These are phyloP conservation scores for Rhinopomastus cyanomelas DNA, from an alignment of 2,113 vertebrate genomes.

Conservation along the genomic window DNA sequence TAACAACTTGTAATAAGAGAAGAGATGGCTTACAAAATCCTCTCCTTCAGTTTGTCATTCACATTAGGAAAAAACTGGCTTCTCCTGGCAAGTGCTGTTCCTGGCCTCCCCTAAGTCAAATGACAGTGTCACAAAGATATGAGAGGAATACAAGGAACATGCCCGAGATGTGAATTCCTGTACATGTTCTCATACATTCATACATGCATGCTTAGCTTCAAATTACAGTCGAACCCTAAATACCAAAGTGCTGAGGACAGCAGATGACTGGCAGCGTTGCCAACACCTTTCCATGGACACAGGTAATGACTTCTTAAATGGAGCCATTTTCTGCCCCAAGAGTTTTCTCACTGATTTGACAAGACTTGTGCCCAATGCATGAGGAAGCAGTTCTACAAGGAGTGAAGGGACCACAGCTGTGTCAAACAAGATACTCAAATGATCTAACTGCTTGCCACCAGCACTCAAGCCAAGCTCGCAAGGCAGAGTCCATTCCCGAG, in stretches of 20 bases:
- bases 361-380: background rate
- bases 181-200: background rate
- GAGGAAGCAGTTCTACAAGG: background rate
- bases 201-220: background rate
- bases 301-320: background rate
- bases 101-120: background rate
- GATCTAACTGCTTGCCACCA: background rate
- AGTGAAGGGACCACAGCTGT: background rate
- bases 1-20: background rate
- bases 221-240: background rate
- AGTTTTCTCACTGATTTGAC: background rate
- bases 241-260: background rate
- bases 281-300: background rate
- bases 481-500: background rate
- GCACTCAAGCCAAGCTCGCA: rapidly evolving
- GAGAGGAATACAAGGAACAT: background rate
- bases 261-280: background rate
- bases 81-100: background rate
- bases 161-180: background rate
- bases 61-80: background rate
- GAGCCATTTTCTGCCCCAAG: background rate
- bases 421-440: background rate
- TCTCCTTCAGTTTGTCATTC: background rate
- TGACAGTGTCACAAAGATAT: background rate
- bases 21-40: background rate